Evolutionary conservation across 2,797 vertebrate species (phyloP).

Genomic region (Hapalemur alaotrensis): DNA sequence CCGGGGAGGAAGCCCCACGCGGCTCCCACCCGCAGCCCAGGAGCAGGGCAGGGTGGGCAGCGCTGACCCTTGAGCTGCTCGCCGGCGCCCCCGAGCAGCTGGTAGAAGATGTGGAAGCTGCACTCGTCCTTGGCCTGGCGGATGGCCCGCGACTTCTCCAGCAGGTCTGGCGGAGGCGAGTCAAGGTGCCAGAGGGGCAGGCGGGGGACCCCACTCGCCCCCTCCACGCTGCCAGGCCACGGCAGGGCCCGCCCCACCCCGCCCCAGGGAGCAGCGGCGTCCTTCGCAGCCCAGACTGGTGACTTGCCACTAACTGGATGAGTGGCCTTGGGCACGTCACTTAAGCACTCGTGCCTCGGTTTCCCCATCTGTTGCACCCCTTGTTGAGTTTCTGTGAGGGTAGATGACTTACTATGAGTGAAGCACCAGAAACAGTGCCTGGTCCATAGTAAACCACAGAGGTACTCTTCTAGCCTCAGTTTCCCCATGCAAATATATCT

Average conservation of each 20-base stretch:
- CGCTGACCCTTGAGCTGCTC: constrained; percentile 87
- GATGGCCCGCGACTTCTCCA: constrained; percentile 94
- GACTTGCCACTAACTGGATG: neutral
- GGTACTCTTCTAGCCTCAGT: neutral
- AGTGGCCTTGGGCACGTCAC: neutral
- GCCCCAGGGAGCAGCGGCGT: neutral
- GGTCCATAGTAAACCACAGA: accelerated
- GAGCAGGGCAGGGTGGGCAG: neutral
- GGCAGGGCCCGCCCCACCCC: neutral
- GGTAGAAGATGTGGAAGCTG: constrained; percentile 96
- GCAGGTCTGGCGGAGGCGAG: constrained; percentile 86
- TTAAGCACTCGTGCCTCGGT: neutral
- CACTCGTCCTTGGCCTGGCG: constrained; percentile 95
- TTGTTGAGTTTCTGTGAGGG: neutral
- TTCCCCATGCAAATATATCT: neutral
- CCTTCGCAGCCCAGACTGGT: neutral
- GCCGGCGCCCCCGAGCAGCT: constrained; percentile 90
- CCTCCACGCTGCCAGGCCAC: accelerated
- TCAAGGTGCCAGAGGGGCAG: constrained; percentile 61
- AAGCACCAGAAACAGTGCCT: neutral
- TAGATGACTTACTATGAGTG: accelerated
- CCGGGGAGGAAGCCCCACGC: neutral
- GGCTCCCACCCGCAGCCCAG: accelerated
- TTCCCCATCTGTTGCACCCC: neutral
- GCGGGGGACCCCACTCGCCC: accelerated